Evolutionary conservation across 2,113 vertebrate species (phyloP), one percentile per base, ranked within the genome.

Genomic region (Dicaeum eximium): DNA sequence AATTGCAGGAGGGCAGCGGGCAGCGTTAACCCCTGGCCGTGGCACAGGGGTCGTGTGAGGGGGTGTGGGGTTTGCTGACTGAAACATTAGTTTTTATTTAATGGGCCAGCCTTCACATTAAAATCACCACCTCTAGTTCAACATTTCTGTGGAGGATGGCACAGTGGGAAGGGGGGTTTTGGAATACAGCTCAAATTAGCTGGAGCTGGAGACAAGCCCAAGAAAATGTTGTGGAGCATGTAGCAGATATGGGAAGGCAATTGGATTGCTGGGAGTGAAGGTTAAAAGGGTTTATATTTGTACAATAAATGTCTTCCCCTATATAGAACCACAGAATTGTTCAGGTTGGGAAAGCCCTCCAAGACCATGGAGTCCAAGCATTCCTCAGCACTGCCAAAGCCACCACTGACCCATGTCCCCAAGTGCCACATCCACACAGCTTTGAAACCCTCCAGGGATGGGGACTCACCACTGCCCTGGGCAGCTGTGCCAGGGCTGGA

Each of bases 11-110:
- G 14, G 44, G 51, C 50, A 35, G 11, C 25, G 25, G 48, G 50
- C 57, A 22, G 35, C 1, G 0, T 71, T 80, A 71, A 58, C 50
- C 21, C 8, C 18, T 51, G 45, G n/a, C 51, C 0, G 0, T 6
- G 31, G 37, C 66, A 35, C 47, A 37, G 72, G 25, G 69, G 6
- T 14, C 33, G 69, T 44, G 40, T 50, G 47, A 27, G 37, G 45
- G 44, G 33, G 14, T 65, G 86, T 33, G 69, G 86, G 22, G 35
- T 72, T 89, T 44, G 45, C 70, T 86, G 57, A 64, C 13, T 45
- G 65, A 58, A 65, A 31, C 51, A 18, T 74, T 4, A 6, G 3
- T 11, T 92, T 86, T 57, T 71, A 23, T 37, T 50, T 37, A 16
- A 20, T 2, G 24, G 70, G 48, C 33, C 75, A 72, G 33, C 10